Percentiles rank a stretch among this genome's conserved stretches.
Evolutionary conservation across 2,888 invertebrate species (phyloP).

Genomic region (Iselma pallidipennis): DNA sequence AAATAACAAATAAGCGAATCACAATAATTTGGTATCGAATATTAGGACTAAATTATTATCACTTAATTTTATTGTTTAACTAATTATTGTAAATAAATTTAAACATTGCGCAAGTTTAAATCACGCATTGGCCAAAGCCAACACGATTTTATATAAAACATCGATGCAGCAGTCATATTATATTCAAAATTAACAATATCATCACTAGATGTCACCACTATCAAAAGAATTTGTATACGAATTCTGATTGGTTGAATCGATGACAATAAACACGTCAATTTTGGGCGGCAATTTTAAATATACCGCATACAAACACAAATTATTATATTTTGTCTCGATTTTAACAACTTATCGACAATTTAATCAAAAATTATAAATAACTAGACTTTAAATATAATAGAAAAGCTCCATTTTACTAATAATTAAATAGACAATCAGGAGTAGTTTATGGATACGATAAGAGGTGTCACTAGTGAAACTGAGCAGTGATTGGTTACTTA

Average conservation of each 20-base stretch:
- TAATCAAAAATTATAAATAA: no score
- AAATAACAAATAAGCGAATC: not conserved
- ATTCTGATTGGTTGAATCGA: constrained; percentile 5
- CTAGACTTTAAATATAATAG: no score
- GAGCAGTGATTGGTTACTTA: no score
- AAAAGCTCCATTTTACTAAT: no score
- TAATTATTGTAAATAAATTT: constrained; percentile 9
- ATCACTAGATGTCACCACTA: constrained; percentile 36
- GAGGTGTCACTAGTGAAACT: no score
- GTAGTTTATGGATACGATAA: no score
- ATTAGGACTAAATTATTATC: constrained; percentile 16
- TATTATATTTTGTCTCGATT: no score
- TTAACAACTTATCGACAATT: no score
- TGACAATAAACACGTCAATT: not conserved
- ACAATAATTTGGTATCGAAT: not conserved
- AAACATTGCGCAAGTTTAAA: constrained; percentile 27
- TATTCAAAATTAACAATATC: constrained; percentile 29
- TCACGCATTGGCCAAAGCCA: constrained; percentile 35
- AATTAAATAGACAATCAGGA: no score
- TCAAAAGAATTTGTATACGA: not conserved
- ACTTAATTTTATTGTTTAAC: constrained; percentile 13
- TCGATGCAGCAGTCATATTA: constrained; percentile 31
- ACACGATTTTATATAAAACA: constrained; percentile 29
- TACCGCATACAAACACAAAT: no score
- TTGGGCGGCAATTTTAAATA: not conserved